Evolutionary conservation across 2,797 vertebrate genomes (phyloP).

Genomic region (Paratrypauchen microcephalus): DNA sequence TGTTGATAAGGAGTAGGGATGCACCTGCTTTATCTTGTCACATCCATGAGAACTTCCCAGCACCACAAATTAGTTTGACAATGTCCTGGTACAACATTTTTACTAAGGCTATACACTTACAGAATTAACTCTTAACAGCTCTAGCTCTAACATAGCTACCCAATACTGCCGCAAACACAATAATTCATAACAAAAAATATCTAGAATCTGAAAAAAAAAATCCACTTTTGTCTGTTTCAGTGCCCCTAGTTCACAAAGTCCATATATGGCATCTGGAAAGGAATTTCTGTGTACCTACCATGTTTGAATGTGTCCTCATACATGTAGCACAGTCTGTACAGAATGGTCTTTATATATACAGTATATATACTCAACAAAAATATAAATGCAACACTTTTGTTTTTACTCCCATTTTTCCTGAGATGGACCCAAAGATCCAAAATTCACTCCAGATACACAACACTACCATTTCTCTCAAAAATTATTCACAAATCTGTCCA

Average conservation of each 20-base stretch:
- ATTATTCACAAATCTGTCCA: too few species aligned
- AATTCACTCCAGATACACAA: too few species aligned
- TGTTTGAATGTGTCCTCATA: conserved; percentile 30
- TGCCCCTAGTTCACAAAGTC: conserved; percentile 41
- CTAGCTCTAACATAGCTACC: conserved; percentile 31
- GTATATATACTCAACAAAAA: too few species aligned
- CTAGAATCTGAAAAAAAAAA: conserved; percentile 25
- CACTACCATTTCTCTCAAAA: too few species aligned
- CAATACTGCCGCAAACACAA: conserved; percentile 34
- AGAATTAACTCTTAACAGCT: conserved; percentile 32
- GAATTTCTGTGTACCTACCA: conserved; percentile 36
- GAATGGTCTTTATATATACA: conserved; percentile 46
- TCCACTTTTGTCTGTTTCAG: conserved; percentile 19
- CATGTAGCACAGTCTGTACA: conserved; percentile 41
- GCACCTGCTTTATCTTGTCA: conserved; percentile 48
- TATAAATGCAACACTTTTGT: too few species aligned
- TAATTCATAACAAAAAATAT: conserved; percentile 43
- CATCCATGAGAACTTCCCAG: conserved; percentile 12
- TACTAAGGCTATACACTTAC: conserved; percentile 14
- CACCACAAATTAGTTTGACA: conserved; percentile 10
- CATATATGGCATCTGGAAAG: conserved; percentile 43
- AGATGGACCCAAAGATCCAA: too few species aligned
- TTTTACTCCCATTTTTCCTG: too few species aligned
- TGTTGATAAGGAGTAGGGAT: conserved; percentile 69
- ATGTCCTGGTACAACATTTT: conserved; percentile 13